Evolutionary conservation across 2,797 vertebrate species (phyloP).

Genomic region (Pangasius macronema): DNA sequence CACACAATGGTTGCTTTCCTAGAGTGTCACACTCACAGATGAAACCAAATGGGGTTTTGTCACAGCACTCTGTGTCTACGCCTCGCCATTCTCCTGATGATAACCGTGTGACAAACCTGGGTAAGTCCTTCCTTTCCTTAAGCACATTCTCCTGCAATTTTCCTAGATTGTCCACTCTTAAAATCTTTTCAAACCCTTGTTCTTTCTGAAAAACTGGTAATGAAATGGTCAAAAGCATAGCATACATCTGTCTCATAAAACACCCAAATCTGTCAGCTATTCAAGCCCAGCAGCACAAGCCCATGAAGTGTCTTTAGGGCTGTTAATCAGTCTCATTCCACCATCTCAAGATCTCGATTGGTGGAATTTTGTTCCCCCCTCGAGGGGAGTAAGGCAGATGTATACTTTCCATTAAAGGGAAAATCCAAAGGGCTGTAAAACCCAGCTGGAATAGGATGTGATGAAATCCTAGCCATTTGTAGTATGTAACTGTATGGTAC

Average conservation of each 20-base stretch:
- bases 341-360: background rate
- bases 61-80: background rate
- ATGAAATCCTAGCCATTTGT: background rate
- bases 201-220: background rate
- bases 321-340: background rate
- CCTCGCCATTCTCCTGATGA: conserved; percentile 26
- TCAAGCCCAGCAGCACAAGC: background rate
- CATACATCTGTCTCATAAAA: conserved; percentile 3
- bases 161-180: background rate
- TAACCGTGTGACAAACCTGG: conserved; percentile 4
- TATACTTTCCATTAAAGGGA: background rate
- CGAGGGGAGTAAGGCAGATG: background rate
- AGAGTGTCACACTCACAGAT: conserved; percentile 17
- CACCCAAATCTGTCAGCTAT: background rate
- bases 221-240: background rate
- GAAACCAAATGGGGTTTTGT: conserved; percentile 20
- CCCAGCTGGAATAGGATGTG: background rate
- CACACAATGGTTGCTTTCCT: conserved; percentile 14
- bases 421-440: background rate
- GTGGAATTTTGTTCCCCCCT: background rate
- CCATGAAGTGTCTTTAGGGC: background rate
- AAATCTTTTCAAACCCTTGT: background rate
- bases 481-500: background rate
- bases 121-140: conserved; percentile 12
- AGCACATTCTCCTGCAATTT: conserved; percentile 11